These are phyloP conservation scores for Eilema depressum DNA, from an alignment of 2,888 invertebrate species.

Conservation along the genomic window DNA sequence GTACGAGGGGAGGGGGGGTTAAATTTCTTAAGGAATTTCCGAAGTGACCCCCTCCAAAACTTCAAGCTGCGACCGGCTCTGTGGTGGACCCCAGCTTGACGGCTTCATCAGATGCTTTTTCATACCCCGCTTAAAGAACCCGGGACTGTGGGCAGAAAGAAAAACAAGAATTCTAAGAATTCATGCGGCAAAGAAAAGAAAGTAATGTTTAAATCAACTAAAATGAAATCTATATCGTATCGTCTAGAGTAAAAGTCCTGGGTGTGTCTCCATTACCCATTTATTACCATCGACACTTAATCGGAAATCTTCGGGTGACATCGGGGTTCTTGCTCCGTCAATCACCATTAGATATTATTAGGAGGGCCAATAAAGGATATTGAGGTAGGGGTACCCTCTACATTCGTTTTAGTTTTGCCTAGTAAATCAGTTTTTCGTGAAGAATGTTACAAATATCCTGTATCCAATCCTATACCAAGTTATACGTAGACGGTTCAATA, in stretches of 20 bases:
- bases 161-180: no score
- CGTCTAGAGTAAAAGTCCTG: conserved; percentile 11
- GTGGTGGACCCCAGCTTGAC: no score
- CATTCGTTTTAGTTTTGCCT: conserved; percentile 6
- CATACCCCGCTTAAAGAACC: no score
- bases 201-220: background rate
- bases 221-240: background rate
- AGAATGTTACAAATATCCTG: background rate
- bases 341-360: conserved; percentile 68
- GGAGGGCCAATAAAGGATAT: conserved; percentile 49
- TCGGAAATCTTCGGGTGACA: conserved; percentile 66
- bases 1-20: no score
- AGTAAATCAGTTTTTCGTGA: background rate
- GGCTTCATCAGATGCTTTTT: no score
- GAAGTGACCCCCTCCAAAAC: no score
- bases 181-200: no score
- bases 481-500: no score
- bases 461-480: background rate
- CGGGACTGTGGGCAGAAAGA: no score
- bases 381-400: conserved; percentile 34
- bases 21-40: no score
- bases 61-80: no score
- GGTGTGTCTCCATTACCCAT: conserved; percentile 50
- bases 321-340: conserved; percentile 60
- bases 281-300: conserved; percentile 59